Evolutionary conservation across 2,797 vertebrate species (phyloP).

Genomic region (Alfaro cultratus): DNA sequence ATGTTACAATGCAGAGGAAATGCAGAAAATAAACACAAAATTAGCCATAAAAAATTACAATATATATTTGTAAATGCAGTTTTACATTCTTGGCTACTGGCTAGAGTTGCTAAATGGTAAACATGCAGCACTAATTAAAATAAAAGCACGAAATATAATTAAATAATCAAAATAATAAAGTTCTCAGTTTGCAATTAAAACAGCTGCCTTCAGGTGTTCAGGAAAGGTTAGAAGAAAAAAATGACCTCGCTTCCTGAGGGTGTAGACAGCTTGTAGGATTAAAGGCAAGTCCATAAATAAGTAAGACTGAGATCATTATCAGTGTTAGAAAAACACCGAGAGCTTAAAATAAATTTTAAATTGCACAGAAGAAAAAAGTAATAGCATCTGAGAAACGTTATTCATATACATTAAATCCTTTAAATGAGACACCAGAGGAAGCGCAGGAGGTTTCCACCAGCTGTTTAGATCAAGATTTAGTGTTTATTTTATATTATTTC

Average conservation of each 20-base stretch:
- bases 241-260: not conserved
- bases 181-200: not conserved
- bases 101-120: not conserved
- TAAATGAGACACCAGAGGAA: not conserved
- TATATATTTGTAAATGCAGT: no score
- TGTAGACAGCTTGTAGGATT: not conserved
- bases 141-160: not conserved
- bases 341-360: not conserved
- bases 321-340: not conserved
- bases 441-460: not conserved
- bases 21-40: not conserved
- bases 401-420: not conserved
- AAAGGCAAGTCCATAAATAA: not conserved
- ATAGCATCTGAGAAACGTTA: not conserved
- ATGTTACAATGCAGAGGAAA: not conserved
- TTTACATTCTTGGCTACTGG: not conserved
- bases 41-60: not conserved
- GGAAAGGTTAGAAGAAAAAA: not conserved
- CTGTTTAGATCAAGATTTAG: not conserved
- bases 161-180: not conserved
- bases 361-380: not conserved
- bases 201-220: not conserved
- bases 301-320: not conserved
- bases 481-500: not conserved
- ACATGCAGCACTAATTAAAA: not conserved